A percentile compares a stretch with the other conserved stretches of the same genome.
These are phyloP conservation scores for Chalcis sispes DNA, from an alignment of 2,888 invertebrate genomes.

Conservation along the genomic window DNA sequence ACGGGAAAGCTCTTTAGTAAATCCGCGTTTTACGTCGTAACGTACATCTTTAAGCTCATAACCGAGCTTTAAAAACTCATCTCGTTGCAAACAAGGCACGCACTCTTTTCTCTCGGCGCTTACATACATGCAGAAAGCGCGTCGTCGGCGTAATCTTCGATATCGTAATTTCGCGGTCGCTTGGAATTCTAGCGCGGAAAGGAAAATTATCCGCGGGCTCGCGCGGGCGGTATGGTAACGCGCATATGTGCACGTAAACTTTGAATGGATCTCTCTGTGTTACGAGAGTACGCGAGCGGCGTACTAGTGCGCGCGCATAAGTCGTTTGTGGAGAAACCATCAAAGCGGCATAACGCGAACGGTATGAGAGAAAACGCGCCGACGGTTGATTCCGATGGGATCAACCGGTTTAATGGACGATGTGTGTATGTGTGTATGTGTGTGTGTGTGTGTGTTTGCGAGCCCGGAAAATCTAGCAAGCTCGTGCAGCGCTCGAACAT, in stretches of 20 bases:
- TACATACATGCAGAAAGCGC: too few relatives aligned
- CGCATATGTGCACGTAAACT: background rate
- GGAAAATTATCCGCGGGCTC: background rate
- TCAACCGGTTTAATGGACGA: background rate
- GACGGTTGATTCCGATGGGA: constrained; percentile 24
- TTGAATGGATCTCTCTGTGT: constrained; percentile 46
- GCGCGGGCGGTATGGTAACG: background rate
- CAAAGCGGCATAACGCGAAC: constrained; percentile 51
- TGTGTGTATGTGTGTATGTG: too few relatives aligned
- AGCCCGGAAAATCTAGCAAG: too few relatives aligned
- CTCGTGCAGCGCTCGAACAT: too few relatives aligned
- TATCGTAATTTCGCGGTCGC: constrained; percentile 53
- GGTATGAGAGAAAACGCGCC: constrained; percentile 18
- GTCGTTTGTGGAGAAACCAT: background rate
- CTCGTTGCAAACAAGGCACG: constrained; percentile 37
- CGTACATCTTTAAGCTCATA: too few relatives aligned
- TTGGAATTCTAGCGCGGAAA: constrained; percentile 41
- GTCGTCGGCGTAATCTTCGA: constrained; percentile 14
- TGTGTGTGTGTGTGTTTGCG: too few relatives aligned
- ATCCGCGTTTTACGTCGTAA: too few relatives aligned
- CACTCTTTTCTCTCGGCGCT: background rate
- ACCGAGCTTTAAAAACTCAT: too few relatives aligned
- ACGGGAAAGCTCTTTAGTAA: too few relatives aligned
- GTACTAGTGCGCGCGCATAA: too few relatives aligned
- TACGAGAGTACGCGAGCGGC: too few relatives aligned